Evolutionary conservation across 2,888 invertebrate species (phyloP).

Genomic region (Rhingia campestris): DNA sequence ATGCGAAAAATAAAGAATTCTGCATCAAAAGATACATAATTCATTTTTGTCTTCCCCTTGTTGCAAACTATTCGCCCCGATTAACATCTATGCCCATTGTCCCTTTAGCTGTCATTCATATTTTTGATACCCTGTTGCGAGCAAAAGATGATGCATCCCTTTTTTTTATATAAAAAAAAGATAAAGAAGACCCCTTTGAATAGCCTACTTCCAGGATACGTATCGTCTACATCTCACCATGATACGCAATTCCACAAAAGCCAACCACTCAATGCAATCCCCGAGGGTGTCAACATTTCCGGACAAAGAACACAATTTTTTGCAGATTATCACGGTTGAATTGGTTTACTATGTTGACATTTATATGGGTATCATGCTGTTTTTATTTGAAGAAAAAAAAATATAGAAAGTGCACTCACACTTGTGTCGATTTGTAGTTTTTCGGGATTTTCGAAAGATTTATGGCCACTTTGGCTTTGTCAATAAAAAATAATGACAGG

Average conservation of each 20-base stretch:
- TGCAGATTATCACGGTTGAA: conserved; percentile 66
- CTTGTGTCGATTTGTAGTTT: conserved; percentile 62
- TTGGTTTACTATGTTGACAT: conserved; percentile 56
- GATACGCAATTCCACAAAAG: conserved; percentile 34
- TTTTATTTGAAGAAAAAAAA: conserved; percentile 25
- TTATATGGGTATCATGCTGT: conserved; percentile 54
- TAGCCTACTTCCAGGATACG: conserved; percentile 26
- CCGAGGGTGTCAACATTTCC: conserved; percentile 45
- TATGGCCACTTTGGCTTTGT: conserved; percentile 29
- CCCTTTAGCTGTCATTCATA: conserved; percentile 26
- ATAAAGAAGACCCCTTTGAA: conserved; percentile 16
- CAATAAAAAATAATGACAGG: conserved; percentile 24
- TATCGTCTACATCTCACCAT: conserved; percentile 14
- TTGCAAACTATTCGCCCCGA: not conserved
- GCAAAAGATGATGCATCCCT: not conserved
- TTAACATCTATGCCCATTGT: conserved; percentile 18
- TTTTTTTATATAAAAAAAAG: not conserved
- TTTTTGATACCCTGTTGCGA: conserved; percentile 59
- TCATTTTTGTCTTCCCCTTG: no score
- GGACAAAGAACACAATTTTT: conserved; percentile 22
- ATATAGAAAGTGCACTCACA: conserved; percentile 43
- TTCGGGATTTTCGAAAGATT: conserved; percentile 26
- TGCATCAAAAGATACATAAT: no score
- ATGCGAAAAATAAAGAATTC: no score
- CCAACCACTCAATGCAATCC: not conserved